Evolutionary conservation across 2,888 invertebrate species (phyloP).

Genomic region (Mesorhabditis spiculigera): DNA sequence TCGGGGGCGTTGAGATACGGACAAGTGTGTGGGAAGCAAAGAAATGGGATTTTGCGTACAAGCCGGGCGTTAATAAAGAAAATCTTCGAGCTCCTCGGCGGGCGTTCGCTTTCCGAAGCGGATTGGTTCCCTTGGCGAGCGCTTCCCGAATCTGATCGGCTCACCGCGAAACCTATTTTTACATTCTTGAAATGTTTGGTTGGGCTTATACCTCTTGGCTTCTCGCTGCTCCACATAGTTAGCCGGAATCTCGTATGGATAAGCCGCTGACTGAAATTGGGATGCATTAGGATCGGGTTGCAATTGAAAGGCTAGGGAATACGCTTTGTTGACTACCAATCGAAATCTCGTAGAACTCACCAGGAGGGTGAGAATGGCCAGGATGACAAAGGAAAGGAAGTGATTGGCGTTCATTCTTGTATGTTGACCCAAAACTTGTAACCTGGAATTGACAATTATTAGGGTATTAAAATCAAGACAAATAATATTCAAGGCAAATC

Average conservation of each 20-base stretch:
- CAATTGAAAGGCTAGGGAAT: not conserved
- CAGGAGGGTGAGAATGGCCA: conserved; percentile 21
- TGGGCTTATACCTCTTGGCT: not conserved
- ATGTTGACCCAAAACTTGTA: not conserved
- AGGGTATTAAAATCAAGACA: not conserved
- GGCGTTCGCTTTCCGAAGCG: conserved; percentile 39
- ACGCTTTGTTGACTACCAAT: not conserved
- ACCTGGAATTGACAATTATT: not conserved
- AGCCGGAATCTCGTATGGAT: not conserved
- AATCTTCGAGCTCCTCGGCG: not conserved
- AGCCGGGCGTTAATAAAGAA: not conserved
- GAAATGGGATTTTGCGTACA: too few species aligned
- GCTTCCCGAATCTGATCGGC: conserved; percentile 55
- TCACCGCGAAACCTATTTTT: conserved; percentile 34
- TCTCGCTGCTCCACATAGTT: not conserved
- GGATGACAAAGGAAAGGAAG: conserved; percentile 17
- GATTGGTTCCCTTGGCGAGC: conserved; percentile 54
- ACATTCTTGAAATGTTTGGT: not conserved
- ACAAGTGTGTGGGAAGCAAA: too few species aligned
- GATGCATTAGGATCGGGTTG: not conserved
- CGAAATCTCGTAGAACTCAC: conserved; percentile 18
- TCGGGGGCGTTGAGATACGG: too few species aligned
- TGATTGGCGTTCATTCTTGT: conserved; percentile 19
- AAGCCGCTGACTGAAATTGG: not conserved
- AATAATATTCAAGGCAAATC: not conserved